These are phyloP conservation scores for Pollenia griseotomentosa DNA, from an alignment of 2,888 invertebrate genomes.

Conservation along the genomic window DNA sequence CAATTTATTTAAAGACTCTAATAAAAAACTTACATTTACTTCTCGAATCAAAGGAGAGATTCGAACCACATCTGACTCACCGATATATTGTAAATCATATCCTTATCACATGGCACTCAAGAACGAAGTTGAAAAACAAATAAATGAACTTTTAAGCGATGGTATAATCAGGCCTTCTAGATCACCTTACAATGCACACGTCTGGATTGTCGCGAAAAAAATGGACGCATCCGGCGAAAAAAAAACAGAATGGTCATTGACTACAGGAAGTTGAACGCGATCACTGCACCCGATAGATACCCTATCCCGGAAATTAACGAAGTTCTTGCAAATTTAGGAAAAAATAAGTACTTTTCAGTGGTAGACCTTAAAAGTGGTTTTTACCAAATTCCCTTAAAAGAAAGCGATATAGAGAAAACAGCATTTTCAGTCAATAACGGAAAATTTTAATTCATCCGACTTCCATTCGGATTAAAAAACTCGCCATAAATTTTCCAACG, in stretches of 20 bases:
- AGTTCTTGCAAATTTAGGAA: conserved; percentile 14
- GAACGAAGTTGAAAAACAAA: conserved; percentile 31
- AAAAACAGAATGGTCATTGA: conserved; percentile 37
- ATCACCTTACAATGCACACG: conserved; percentile 20
- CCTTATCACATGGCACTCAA: conserved; percentile 26
- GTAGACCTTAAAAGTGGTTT: conserved; percentile 34
- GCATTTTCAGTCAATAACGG: too few species aligned
- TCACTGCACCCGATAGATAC: conserved; percentile 17
- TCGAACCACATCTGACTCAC: neutral
- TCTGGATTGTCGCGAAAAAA: neutral
- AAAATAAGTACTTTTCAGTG: conserved; percentile 33
- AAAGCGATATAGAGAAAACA: neutral
- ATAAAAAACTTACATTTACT: conserved; percentile 35
- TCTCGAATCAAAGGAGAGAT: conserved; percentile 26
- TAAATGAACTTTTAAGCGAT: conserved; percentile 3
- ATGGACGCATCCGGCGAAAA: neutral
- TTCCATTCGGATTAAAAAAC: neutral
- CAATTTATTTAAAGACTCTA: conserved; percentile 28
- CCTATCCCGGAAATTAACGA: conserved; percentile 42
- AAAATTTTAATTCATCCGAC: too few species aligned
- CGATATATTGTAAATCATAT: conserved; percentile 23
- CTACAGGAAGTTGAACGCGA: conserved; percentile 49
- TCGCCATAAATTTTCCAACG: too few species aligned
- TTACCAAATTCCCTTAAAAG: neutral
- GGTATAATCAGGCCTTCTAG: conserved; percentile 33